A percentile compares a stretch with the other conserved stretches of the same genome.
These are phyloP conservation scores for Philonicus albiceps DNA, from an alignment of 2,888 invertebrate species.

Conservation along the genomic window DNA sequence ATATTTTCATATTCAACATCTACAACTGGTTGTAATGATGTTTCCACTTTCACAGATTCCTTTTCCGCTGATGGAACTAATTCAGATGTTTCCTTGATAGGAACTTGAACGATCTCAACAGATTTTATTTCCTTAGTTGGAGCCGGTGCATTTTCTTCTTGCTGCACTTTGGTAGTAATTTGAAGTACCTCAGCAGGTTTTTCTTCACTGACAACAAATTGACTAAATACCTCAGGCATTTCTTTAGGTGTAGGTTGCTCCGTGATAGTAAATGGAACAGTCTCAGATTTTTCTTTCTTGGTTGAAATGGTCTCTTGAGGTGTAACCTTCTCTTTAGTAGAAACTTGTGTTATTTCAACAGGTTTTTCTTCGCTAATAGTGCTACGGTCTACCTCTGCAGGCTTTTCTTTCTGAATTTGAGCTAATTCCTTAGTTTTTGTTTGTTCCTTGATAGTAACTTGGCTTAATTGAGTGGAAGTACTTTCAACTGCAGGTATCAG, in stretches of 20 bases:
- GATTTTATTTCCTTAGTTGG: background rate
- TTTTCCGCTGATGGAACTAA: background rate
- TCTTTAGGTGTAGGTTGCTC: background rate
- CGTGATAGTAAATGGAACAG: background rate
- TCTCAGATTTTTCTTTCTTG: background rate
- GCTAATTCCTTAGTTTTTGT: background rate
- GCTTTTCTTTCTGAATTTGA: background rate
- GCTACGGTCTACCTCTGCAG: background rate
- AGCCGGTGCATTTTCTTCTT: background rate
- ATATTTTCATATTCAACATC: background rate
- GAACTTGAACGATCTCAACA: background rate
- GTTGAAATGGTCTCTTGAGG: background rate
- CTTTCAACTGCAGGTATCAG: background rate
- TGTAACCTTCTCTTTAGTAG: too few relatives aligned
- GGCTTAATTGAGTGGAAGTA: background rate
- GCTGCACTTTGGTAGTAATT: background rate
- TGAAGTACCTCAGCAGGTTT: background rate
- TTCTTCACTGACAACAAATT: background rate
- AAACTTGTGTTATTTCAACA: background rate
- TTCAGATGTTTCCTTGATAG: background rate
- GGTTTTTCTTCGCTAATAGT: background rate
- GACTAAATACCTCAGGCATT: background rate
- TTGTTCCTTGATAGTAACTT: background rate
- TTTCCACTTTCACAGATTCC: background rate
- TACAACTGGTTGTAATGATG: background rate